Evolutionary conservation across 1,140 invertebrate species (phyloP).

Genomic region (Physella acuta): DNA sequence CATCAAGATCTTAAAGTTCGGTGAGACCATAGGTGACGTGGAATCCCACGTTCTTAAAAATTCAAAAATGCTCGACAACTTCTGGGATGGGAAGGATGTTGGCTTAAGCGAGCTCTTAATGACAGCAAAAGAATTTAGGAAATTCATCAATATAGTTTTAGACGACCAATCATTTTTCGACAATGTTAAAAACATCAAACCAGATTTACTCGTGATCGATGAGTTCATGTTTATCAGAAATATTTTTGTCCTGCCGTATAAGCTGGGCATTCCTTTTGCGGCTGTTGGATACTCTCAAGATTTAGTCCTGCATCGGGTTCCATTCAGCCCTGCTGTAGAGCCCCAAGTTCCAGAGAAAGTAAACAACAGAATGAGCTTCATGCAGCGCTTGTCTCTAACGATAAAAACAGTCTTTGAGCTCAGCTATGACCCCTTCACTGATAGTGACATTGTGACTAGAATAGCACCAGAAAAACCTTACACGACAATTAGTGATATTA

Average conservation of each 20-base stretch:
- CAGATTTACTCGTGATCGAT: constrained; percentile 29
- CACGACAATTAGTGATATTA: constrained; percentile 4
- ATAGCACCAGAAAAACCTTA: constrained; percentile 24
- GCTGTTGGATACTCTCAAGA: constrained; percentile 19
- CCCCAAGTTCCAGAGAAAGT: neutral
- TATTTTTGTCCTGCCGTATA: constrained; percentile 26
- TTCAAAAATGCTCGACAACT: neutral
- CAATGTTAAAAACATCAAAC: neutral
- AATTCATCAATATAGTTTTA: neutral
- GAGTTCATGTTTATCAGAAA: constrained; percentile 2
- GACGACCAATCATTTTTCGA: neutral
- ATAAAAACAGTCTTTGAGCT: neutral
- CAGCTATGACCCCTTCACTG: neutral
- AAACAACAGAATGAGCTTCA: constrained; percentile 22
- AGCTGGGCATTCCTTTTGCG: constrained; percentile 25
- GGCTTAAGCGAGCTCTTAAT: neutral
- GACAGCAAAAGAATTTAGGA: neutral
- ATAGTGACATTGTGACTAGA: neutral
- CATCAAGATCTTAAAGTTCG: constrained; percentile 20
- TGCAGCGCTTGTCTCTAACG: neutral
- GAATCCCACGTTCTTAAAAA: constrained; percentile 1
- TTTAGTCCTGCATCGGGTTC: neutral
- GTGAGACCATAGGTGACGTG: neutral
- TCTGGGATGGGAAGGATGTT: constrained; percentile 13
- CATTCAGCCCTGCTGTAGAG: constrained; percentile 6